These are phyloP conservation scores for Pristionchus fissidentatus DNA, from an alignment of 2,888 invertebrate species.

Conservation along the genomic window DNA sequence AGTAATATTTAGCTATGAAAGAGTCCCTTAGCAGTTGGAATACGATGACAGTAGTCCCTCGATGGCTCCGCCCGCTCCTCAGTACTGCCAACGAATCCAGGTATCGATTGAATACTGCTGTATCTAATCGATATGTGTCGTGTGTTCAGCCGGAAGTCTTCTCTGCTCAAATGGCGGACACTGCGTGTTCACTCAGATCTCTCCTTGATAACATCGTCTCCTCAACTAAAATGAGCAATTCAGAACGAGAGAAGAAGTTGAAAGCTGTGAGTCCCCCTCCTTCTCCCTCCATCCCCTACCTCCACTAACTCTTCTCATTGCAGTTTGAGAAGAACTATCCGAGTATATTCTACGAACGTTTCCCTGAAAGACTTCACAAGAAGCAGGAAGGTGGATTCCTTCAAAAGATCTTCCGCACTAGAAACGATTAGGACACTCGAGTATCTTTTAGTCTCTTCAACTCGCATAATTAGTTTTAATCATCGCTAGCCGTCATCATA, in stretches of 20 bases:
- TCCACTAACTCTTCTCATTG: neutral
- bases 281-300: too few species aligned
- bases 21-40: neutral
- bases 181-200: neutral
- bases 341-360: neutral
- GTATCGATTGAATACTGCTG: neutral
- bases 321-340: constrained; percentile 47
- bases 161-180: neutral
- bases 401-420: constrained; percentile 21
- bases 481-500: neutral
- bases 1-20: neutral
- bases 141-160: constrained; percentile 24
- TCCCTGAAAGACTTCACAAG: constrained; percentile 9
- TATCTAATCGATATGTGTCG: neutral
- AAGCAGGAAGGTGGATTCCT: constrained; percentile 35
- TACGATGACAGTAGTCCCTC: constrained; percentile 33
- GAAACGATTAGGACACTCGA: constrained; percentile 26
- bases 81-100: constrained; percentile 40
- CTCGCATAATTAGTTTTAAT: neutral
- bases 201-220: constrained; percentile 19
- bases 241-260: constrained; percentile 37
- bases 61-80: constrained; percentile 1
- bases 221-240: neutral
- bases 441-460: neutral
- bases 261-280: constrained; percentile 13